Conservation (phyloP, 2,797 vertebrate genomes). For the Channa striata region DNA sequence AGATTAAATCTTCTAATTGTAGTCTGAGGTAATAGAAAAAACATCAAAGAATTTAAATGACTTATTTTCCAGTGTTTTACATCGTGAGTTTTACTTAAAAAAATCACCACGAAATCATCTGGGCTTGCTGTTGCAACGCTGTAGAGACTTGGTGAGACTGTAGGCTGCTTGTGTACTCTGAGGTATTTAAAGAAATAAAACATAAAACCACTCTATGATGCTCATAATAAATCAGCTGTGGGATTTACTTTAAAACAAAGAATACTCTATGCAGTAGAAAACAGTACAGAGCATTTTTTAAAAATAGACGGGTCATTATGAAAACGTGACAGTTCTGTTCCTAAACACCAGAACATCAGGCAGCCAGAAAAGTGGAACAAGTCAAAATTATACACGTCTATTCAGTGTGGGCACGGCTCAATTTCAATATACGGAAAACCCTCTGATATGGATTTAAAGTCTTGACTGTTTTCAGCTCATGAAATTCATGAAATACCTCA, state of each 20-base stretch:
- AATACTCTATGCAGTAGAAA: no score
- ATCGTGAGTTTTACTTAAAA: not conserved
- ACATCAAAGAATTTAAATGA: not conserved
- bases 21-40: not conserved
- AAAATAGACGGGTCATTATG: no score
- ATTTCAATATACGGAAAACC: slow-evolving; percentile 5
- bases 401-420: slow-evolving; percentile 12
- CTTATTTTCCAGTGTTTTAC: no score
- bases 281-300: no score
- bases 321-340: no score
- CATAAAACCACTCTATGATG: not conserved
- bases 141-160: not conserved
- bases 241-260: no score
- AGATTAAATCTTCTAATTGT: not conserved
- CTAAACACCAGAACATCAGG: no score
- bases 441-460: not conserved
- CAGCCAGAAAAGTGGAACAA: no score
- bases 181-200: no score
- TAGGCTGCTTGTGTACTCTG: not conserved
- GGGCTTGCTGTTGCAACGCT: not conserved
- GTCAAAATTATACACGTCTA: no score
- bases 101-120: not conserved
- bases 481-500: slow-evolving; percentile 22
- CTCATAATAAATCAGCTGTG: not conserved
- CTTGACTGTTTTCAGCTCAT: slow-evolving; percentile 15